These are phyloP conservation scores for Leptopilina boulardi DNA, from an alignment of 1,140 invertebrate genomes.

Conservation along the genomic window DNA sequence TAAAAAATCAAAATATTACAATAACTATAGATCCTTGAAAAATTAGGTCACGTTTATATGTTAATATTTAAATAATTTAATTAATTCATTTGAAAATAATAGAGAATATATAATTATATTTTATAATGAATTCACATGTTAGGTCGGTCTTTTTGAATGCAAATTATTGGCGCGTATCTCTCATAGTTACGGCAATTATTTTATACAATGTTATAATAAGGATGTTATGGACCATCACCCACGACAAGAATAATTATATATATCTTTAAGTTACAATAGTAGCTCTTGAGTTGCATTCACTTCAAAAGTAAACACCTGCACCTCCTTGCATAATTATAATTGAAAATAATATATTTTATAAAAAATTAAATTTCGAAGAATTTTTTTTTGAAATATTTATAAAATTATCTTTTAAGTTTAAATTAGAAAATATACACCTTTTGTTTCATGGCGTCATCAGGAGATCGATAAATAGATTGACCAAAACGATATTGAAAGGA, in stretches of 20 bases:
- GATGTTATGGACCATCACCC: conserved; percentile 47
- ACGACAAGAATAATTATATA: conserved; percentile 52
- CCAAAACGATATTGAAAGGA: conserved; percentile 17
- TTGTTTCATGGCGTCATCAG: neutral
- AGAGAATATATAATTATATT: neutral
- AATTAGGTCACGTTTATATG: conserved; percentile 2
- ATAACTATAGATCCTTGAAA: neutral
- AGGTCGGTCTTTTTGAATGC: neutral
- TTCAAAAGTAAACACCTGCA: conserved; percentile 11
- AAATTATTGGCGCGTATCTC: conserved; percentile 7
- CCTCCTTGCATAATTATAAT: neutral
- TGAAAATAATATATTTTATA: too few relatives aligned
- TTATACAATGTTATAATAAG: conserved; percentile 61
- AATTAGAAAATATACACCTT: too few relatives aligned
- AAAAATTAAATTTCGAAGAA: too few relatives aligned
- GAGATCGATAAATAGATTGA: conserved; percentile 8
- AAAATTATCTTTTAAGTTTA: too few relatives aligned
- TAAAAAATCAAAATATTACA: too few relatives aligned
- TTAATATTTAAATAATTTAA: conserved; percentile 6
- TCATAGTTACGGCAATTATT: conserved; percentile 52
- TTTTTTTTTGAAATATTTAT: too few relatives aligned
- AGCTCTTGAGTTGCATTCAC: neutral
- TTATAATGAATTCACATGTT: neutral
- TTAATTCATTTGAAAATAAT: conserved; percentile 9
- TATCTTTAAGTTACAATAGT: conserved; percentile 41